Base-by-base conservation (phyloP, 2,797 vertebrate species). In the Carduelis carduelis region DNA sequence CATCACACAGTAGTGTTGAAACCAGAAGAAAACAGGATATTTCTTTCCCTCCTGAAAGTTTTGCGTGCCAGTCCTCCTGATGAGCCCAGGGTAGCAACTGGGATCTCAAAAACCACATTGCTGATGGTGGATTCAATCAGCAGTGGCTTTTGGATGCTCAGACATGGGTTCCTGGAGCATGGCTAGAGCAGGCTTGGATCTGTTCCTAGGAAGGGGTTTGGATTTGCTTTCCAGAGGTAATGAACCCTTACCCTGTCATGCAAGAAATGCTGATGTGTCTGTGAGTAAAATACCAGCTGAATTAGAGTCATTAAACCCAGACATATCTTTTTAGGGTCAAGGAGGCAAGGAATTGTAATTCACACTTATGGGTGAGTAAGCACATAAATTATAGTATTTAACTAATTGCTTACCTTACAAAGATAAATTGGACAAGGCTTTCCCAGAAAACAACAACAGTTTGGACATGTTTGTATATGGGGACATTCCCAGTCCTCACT, bases 381-480 rank as follows among this genome's bases (percentile, higher is more conserved):
- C 60, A 66, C 52, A 72, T 93, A 80, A 93, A 93, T 91, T 96
- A 86, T 23, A 87, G 56, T 91, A 75, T 93, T 93, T 94, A 91
- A 82, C 79, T 95, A 92, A 95, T 77, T 91, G 47, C 44, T 87
- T 87, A 85, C 71, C 46, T 91, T 93, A 89, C 80, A 61, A 89
- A 91, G 87, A 89, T 66, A 22, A 84, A 95, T 92, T 86, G 79
- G 53, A 76, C 55, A 87, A 76, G 59, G 56, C 71, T 95, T 91
- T 96, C 79, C 65, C 87, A 92, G 83, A 86, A 94, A 91, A 49
- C 47, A 89, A 37, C 77, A 64, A 80, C 56, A 63, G 37, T 94
- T 93, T 92, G 69, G 65, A 86, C 63, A 23, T 78, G 56, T 69
- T 70, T 89, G 39, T 83, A 43, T 68, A 75, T 44, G 57, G 76